phyloP scores from a whole-genome alignment of 2,888 invertebrate genomes.

The Helleia helle region DNA sequence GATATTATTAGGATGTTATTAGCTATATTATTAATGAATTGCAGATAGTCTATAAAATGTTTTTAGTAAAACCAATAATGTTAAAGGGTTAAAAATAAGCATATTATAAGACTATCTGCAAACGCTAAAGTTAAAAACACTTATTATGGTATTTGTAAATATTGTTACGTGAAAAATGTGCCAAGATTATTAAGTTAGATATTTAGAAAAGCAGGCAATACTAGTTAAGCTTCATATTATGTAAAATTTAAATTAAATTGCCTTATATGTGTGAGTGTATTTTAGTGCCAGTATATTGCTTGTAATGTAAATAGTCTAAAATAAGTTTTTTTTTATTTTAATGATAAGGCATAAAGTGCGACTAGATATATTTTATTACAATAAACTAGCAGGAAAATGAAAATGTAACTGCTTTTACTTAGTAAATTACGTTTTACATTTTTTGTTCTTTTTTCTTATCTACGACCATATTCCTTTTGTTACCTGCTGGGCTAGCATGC shows the following conservation, averaged over 20 bases:
- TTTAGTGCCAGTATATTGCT: background rate
- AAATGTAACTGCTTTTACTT: slow-evolving; percentile 6
- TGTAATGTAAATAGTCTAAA: slow-evolving; percentile 2
- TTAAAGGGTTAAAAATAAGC: no score
- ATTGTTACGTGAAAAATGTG: slow-evolving; percentile 7
- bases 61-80: no score
- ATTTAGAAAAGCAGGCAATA: slow-evolving; percentile 6
- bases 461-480: no score
- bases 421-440: slow-evolving; percentile 9
- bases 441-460: no score
- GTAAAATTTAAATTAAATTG: background rate
- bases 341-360: background rate
- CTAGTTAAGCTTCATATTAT: background rate
- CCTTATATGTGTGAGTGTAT: background rate
- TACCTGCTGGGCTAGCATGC: no score
- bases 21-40: no score
- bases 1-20: no score
- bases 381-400: slow-evolving; percentile 4
- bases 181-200: slow-evolving; percentile 3
- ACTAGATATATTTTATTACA: slow-evolving; percentile 1
- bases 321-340: slow-evolving; percentile 3
- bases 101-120: background rate
- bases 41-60: no score
- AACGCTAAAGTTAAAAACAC: slow-evolving; percentile 1
- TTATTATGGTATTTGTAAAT: slow-evolving; percentile 11